Base-by-base conservation (phyloP, 1,140 invertebrate genomes). In the Bombus soroeensis region DNA sequence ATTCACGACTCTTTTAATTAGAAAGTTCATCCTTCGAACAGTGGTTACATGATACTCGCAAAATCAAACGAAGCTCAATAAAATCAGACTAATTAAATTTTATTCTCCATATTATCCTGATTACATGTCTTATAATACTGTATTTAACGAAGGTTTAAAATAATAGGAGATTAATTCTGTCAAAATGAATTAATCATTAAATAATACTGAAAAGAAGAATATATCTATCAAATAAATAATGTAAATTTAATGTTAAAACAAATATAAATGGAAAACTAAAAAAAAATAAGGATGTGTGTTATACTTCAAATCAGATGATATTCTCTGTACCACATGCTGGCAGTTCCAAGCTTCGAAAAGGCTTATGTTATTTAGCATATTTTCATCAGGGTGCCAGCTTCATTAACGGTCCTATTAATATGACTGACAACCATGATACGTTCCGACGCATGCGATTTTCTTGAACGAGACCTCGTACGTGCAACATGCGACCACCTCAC, bases 321-420 rank as follows among this genome's bases (percentile, higher is more conserved):
- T 25, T 10, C 15, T 37, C 22, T 32, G 32, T 37, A 37, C 5
- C 15, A 47, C 18, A 43, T 6, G n/a, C 39, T 28, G 10, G 2
- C 28, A 34, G 43, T 41, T 73, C 22, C n/a, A 28, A 28, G 25
- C 47, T 57, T 3, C 39, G 37, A 39, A 64, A 34, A 25, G 73
- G 47, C 28, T 12, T 28, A 62, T 5, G 39, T 74, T 86, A 87
- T 84, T 70, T 87, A 87, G 74, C 70, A 72, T 78, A 85, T 76
- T 79, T 78, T 57, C 71, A 77, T 88, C 71, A 25, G 53, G 66
- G 59, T 66, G 18, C 43, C 70, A 41, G 59, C 37, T 89, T 92
- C 90, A 89, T 91, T 87, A 88, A 82, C 77, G 66, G 39, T 47
- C 59, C 85, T 83, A 80, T 89, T 90, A 90, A 90, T 90, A 90